Evolutionary conservation across 2,113 vertebrate species (phyloP), one percentile per base, ranked within the genome.

Genomic region (Choloepus hoffmanni): DNA sequence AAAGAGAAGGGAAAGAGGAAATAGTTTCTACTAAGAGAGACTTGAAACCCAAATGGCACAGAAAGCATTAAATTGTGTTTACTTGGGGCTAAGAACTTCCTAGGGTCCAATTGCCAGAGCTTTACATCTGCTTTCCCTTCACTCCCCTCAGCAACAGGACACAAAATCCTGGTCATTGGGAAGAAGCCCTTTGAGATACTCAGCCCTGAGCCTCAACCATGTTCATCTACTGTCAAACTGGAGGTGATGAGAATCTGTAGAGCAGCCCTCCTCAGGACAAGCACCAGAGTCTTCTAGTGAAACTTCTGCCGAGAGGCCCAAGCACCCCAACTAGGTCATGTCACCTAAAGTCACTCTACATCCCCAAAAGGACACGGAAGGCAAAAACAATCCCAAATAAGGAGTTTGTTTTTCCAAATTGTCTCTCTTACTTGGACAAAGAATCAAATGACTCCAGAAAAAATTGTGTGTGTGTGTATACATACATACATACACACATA

Each of bases 371-470:
- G 55, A 33, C 58, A 68, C 30, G 68, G 55, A n/a, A 72, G 30
- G 26, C 70, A 28, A n/a, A 89, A 95, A 58, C 43, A 58, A 48
- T 73, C 50, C 36, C 63, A 93, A 53, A 48, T n/a, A 55, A 70
- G 5, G n/a, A 53, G 10, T 24, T 45, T 28, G 3, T 76, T 77
- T 45, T 30, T 40, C 14, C 26, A 33, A 68, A 90, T 68, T 50
- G 5, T 43, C 45, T 16, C 40, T 70, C 3, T 79, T 2, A 77
- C 23, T 65, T 30, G 30, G 65, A 33, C 33, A 67, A 67, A 67
- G 30, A 67, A 67, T 33, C 65, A 33, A 67, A 67, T 67, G 30
- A n/a, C 65, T 67, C 65, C 30, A 67, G 55, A 13, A 58, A 58
- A 33, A 67, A 67, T 30, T 67, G 28, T 67, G 65, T 67, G 15